phyloP scores from a whole-genome alignment of 2,888 invertebrate species.

The Rhynchonema sp. region DNA sequence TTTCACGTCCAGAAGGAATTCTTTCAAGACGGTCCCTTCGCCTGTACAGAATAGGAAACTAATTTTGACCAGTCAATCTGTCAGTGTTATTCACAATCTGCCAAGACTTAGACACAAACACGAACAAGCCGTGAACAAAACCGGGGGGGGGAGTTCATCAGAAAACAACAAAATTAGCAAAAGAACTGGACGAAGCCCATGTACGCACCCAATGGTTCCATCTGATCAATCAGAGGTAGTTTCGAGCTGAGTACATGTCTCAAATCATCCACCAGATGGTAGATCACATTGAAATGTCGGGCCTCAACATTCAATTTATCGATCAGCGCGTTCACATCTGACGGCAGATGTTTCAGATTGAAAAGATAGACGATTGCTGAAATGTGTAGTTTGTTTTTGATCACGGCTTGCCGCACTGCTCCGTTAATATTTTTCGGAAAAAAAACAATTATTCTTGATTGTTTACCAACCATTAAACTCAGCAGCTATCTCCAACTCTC shows the following conservation, averaged over 20 bases:
- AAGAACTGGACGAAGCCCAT: neutral
- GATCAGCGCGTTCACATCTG: slow-evolving; percentile 34
- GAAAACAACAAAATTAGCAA: neutral
- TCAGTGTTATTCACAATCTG: too few relatives aligned
- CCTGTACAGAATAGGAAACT: slow-evolving; percentile 42
- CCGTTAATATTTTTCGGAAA: too few relatives aligned
- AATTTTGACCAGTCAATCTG: too few relatives aligned
- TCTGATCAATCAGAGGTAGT: slow-evolving; percentile 51
- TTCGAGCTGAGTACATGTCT: slow-evolving; percentile 50
- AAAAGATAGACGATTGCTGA: slow-evolving; percentile 66
- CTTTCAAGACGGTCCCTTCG: slow-evolving; percentile 62
- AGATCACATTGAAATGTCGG: slow-evolving; percentile 65
- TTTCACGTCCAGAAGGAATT: slow-evolving; percentile 45
- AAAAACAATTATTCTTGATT: neutral
- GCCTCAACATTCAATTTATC: slow-evolving; percentile 41
- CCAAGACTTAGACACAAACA: too few relatives aligned
- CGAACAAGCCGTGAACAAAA: too few relatives aligned
- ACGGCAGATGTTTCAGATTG: slow-evolving; percentile 42
- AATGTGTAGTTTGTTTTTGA: too few relatives aligned
- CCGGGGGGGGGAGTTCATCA: too few relatives aligned
- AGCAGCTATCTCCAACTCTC: slow-evolving; percentile 60
- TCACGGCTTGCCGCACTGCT: neutral
- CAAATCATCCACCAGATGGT: slow-evolving; percentile 70
- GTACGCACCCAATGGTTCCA: slow-evolving; percentile 51
- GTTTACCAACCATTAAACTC: slow-evolving; percentile 41